These are phyloP conservation scores for Labia minor DNA, from an alignment of 2,888 invertebrate genomes.

Conservation along the genomic window DNA sequence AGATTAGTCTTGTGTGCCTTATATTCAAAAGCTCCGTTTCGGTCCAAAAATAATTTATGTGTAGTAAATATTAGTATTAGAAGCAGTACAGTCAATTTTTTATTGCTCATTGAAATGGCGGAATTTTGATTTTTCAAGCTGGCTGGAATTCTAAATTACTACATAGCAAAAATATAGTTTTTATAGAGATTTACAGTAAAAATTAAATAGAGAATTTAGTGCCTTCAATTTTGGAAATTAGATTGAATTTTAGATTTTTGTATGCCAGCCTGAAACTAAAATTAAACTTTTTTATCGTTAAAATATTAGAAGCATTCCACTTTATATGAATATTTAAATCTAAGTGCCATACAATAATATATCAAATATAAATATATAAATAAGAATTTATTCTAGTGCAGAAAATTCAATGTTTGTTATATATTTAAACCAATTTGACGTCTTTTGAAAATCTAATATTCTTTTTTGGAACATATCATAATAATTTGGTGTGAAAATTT, in stretches of 20 bases:
- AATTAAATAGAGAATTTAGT: not conserved
- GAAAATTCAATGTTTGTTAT: not conserved
- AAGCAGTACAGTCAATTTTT: not conserved
- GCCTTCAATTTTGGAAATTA: not conserved
- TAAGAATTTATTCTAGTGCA: constrained; percentile 13
- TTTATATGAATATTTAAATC: constrained; percentile 8
- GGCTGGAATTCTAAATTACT: constrained; percentile 1
- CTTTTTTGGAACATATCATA: not conserved
- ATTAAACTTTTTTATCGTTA: not conserved
- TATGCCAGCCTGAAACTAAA: not conserved
- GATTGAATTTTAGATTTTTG: not conserved
- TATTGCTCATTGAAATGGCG: not conserved
- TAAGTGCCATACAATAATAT: constrained; percentile 13
- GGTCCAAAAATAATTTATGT: constrained; percentile 4
- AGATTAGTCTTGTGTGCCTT: constrained; percentile 13
- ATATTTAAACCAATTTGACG: not conserved
- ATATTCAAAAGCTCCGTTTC: constrained; percentile 13
- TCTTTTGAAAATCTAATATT: not conserved
- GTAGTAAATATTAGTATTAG: not conserved
- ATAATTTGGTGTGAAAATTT: no score
- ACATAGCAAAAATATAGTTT: constrained; percentile 1
- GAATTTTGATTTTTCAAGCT: constrained; percentile 1
- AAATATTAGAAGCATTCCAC: constrained; percentile 2
- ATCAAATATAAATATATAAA: not conserved
- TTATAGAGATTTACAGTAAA: constrained; percentile 6